A percentile compares a stretch with the other conserved stretches of the same genome.
Evolutionary conservation across 2,797 vertebrate species (phyloP).

Genomic region (Malacoraja senta): DNA sequence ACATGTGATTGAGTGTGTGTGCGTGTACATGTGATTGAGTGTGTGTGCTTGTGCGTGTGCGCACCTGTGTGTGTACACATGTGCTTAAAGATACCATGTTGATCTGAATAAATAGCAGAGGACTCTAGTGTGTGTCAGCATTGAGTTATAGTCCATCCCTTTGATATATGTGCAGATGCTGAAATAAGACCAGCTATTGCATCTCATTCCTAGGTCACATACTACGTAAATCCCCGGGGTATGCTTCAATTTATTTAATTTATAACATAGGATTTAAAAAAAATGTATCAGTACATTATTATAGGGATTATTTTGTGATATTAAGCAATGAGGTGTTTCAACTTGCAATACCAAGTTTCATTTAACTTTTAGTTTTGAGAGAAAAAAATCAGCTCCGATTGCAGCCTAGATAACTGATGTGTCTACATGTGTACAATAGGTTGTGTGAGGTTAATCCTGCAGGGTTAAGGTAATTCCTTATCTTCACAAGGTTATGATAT

Average conservation of each 20-base stretch:
- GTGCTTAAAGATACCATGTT: too few relatives aligned
- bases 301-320: background rate
- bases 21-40: too few relatives aligned
- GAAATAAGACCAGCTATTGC: background rate
- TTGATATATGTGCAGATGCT: background rate
- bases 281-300: background rate
- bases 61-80: too few relatives aligned
- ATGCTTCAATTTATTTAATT: background rate
- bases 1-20: too few relatives aligned
- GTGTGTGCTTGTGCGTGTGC: too few relatives aligned
- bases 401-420: background rate
- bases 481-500: background rate
- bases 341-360: background rate
- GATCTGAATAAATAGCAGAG: too few relatives aligned
- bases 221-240: background rate
- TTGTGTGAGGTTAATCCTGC: background rate
- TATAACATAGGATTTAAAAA: background rate
- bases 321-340: too few relatives aligned
- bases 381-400: background rate
- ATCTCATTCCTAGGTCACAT: background rate
- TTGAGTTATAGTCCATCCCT: too few relatives aligned
- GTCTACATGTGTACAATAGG: background rate
- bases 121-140: too few relatives aligned
- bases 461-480: background rate
- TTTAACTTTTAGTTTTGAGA: too few relatives aligned